Evolutionary conservation across 2,797 vertebrate species (phyloP).

Genomic region (Microchirus variegatus): DNA sequence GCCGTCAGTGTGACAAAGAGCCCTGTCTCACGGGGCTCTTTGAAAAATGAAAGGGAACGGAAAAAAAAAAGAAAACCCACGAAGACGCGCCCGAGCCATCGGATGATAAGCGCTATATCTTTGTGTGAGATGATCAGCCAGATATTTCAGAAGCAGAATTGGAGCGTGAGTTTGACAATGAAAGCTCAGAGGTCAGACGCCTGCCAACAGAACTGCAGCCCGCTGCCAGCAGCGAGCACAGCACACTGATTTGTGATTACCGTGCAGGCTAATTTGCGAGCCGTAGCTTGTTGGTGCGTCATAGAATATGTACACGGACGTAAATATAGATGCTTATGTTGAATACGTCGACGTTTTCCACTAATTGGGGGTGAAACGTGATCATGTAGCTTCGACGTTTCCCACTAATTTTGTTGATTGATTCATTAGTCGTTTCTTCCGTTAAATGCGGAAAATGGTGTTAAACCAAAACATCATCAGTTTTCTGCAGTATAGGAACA

Average conservation of each 20-base stretch:
- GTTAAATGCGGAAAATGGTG: too few species aligned
- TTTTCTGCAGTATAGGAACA: too few species aligned
- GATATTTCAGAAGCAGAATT: slow-evolving; percentile 6
- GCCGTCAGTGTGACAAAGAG: neutral
- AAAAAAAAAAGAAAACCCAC: slow-evolving; percentile 24
- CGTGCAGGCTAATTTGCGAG: slow-evolving; percentile 6
- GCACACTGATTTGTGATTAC: slow-evolving; percentile 1
- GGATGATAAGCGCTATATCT: slow-evolving; percentile 18
- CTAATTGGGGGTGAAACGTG: too few species aligned
- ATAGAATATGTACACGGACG: neutral
- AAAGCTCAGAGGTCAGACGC: slow-evolving; percentile 20
- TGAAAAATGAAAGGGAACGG: neutral
- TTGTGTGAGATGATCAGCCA: slow-evolving; percentile 22
- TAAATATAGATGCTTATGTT: too few species aligned
- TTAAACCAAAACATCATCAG: too few species aligned
- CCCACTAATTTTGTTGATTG: too few species aligned
- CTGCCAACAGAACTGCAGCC: slow-evolving; percentile 5
- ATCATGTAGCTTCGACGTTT: too few species aligned
- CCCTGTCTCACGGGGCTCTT: too few species aligned
- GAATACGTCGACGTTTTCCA: too few species aligned
- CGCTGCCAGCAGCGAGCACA: neutral
- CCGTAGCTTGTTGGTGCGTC: neutral
- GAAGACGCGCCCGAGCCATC: slow-evolving; percentile 1
- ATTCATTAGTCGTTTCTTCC: too few species aligned
- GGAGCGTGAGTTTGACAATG: slow-evolving; percentile 8